phyloP scores from a whole-genome alignment of 2,113 vertebrate species.

The Chloropsis hardwickii region DNA sequence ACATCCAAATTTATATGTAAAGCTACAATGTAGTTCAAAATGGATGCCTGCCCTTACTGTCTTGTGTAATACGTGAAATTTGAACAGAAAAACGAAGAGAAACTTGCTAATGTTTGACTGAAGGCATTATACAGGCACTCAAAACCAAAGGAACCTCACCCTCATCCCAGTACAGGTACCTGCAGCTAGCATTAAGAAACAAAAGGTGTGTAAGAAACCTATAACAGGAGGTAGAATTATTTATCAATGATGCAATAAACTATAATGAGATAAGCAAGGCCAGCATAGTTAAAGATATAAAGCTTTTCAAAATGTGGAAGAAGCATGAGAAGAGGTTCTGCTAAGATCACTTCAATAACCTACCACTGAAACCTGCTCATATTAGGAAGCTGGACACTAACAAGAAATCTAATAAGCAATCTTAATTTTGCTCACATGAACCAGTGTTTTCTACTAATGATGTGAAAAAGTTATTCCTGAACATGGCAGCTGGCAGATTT shows the following conservation, averaged over 20 bases:
- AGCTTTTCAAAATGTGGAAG: not conserved
- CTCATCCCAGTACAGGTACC: not conserved
- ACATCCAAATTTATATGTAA: not conserved
- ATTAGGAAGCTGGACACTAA: not conserved
- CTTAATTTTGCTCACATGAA: not conserved
- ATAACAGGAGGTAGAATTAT: not conserved
- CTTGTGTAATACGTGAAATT: not conserved
- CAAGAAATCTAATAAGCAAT: not conserved
- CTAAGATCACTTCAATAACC: not conserved
- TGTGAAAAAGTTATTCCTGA: not conserved
- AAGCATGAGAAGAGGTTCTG: not conserved
- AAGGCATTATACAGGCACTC: not conserved
- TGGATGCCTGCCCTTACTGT: not conserved
- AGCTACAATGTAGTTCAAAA: not conserved
- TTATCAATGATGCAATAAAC: not conserved
- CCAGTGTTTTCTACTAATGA: not conserved
- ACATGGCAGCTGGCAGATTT: not conserved
- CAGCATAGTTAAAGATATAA: not conserved
- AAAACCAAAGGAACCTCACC: not conserved
- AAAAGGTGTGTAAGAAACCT: not conserved
- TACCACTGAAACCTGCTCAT: not conserved
- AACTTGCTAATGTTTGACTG: not conserved
- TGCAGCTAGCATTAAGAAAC: not conserved
- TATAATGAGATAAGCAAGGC: not conserved
- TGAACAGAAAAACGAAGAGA: not conserved